Evolutionary conservation across 2,797 vertebrate species (phyloP).

Genomic region (Cirrhinus molitorella): DNA sequence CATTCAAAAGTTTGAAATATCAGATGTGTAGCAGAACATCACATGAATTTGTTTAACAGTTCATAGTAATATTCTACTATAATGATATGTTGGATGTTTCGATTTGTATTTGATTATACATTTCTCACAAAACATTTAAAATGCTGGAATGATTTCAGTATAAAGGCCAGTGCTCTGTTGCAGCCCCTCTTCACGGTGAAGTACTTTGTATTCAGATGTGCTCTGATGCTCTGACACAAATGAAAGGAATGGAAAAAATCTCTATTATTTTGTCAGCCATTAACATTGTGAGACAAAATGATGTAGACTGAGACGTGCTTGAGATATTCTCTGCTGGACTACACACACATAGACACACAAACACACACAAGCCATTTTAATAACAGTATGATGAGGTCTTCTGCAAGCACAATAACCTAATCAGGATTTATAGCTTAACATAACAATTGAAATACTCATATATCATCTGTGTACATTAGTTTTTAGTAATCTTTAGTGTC

Average conservation of each 20-base stretch:
- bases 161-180: slow-evolving; percentile 26
- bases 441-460: neutral
- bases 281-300: slow-evolving; percentile 57
- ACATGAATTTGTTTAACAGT: neutral
- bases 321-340: slow-evolving; percentile 10
- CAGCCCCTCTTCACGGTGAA: slow-evolving; percentile 3
- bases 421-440: neutral
- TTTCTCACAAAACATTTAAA: neutral
- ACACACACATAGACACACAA: neutral
- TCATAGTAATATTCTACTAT: neutral
- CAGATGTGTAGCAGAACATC: neutral
- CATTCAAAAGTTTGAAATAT: neutral
- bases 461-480: slow-evolving; percentile 16
- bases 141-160: neutral
- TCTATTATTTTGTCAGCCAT: slow-evolving; percentile 58
- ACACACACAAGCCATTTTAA: neutral
- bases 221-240: slow-evolving; percentile 37
- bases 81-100: neutral
- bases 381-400: slow-evolving; percentile 27
- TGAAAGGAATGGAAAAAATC: slow-evolving; percentile 43
- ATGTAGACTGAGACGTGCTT: slow-evolving; percentile 31
- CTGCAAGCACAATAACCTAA: slow-evolving; percentile 4
- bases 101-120: neutral
- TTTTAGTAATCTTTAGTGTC: slow-evolving; percentile 10
- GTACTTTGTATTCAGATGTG: slow-evolving; percentile 56